These are phyloP conservation scores for Chaenocephalus aceratus DNA, from an alignment of 2,113 vertebrate species.

Conservation along the genomic window DNA sequence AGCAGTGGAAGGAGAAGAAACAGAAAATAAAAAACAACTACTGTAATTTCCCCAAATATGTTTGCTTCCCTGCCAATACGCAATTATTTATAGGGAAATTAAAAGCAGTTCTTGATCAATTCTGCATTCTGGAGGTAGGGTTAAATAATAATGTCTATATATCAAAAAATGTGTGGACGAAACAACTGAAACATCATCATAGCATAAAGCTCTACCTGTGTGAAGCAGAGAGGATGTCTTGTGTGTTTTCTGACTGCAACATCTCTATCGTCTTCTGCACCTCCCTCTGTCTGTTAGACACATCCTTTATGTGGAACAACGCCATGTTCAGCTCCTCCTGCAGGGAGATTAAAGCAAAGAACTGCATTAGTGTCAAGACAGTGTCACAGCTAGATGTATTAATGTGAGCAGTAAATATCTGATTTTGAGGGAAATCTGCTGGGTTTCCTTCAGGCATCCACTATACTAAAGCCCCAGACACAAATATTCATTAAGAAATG, in stretches of 20 bases:
- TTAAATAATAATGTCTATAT: too few relatives aligned
- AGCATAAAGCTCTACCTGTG: conserved; percentile 63
- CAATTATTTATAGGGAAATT: neutral
- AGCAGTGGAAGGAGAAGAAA: neutral
- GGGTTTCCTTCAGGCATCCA: too few relatives aligned
- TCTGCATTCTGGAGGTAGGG: too few relatives aligned
- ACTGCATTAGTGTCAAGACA: neutral
- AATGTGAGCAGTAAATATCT: too few relatives aligned
- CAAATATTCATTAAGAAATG: too few relatives aligned
- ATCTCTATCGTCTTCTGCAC: conserved; percentile 90
- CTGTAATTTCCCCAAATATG: neutral
- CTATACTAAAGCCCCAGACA: too few relatives aligned
- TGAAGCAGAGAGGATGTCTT: conserved; percentile 68
- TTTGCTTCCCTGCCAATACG: neutral
- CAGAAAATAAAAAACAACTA: neutral
- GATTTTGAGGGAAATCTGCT: neutral
- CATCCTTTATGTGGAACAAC: conserved; percentile 91
- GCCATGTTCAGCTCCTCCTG: conserved; percentile 93
- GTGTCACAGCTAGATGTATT: too few relatives aligned
- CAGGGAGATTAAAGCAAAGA: neutral
- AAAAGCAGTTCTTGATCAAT: neutral
- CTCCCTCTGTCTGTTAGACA: conserved; percentile 91
- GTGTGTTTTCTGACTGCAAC: conserved; percentile 86
- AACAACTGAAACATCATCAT: neutral
- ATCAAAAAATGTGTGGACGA: too few relatives aligned